Conservation (phyloP, 2,888 invertebrate genomes). For the Dasypogon diadema region DNA sequence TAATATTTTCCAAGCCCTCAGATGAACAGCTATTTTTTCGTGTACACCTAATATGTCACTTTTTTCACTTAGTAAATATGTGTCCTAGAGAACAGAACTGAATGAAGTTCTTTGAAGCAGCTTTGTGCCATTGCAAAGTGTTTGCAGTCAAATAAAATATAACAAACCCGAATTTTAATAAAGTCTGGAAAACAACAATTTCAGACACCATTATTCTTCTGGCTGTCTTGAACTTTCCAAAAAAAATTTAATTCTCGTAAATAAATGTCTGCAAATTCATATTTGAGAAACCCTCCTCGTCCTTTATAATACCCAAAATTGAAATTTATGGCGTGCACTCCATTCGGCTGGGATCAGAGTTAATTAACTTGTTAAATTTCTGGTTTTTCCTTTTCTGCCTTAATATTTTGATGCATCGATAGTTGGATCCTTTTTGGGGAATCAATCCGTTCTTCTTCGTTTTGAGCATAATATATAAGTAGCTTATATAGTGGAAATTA, state of each 20-base stretch:
- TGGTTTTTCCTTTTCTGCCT: background rate
- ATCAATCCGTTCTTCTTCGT: background rate
- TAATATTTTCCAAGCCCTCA: too few species aligned
- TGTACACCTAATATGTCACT: too few species aligned
- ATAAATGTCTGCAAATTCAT: conserved; percentile 22
- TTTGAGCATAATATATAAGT: too few species aligned
- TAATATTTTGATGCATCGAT: background rate
- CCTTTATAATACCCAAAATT: conserved; percentile 2
- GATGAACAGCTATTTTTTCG: too few species aligned
- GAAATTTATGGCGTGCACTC: conserved; percentile 3
- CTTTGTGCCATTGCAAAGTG: too few species aligned
- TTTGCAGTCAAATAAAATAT: too few species aligned
- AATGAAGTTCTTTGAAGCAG: too few species aligned
- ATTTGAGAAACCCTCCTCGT: background rate
- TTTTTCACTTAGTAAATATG: too few species aligned
- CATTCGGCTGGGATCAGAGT: background rate
- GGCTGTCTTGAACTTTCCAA: background rate
- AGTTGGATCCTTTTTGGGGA: background rate
- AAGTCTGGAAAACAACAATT: background rate
- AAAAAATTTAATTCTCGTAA: conserved; percentile 11
- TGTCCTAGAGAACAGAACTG: too few species aligned
- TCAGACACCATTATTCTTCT: conserved; percentile 6
- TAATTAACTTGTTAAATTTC: conserved; percentile 19
- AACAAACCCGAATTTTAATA: background rate
- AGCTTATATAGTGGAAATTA: too few species aligned